Base-by-base conservation (phyloP, 2,113 vertebrate genomes). In the Antechinus stuartii region DNA sequence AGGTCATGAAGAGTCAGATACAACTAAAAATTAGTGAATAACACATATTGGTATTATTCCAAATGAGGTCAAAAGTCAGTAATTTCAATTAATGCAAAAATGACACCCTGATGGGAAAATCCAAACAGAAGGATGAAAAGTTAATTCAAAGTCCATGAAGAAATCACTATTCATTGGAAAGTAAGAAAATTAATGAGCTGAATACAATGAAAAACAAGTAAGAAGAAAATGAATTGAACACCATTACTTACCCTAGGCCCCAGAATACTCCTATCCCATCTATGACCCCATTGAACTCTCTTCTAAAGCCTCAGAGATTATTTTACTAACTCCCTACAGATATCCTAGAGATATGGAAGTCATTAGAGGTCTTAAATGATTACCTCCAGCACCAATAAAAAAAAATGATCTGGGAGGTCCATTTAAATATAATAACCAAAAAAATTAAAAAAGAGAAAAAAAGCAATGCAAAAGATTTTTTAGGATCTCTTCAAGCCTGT, bases 141-240 rank as follows among this genome's bases (percentile, higher is more conserved):
- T 50, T 94, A 90, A 93, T 94, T 53, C 90, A 57, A 91, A 47
- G 95, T 76, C 76, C 61, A 53, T 94, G 57, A 96, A 95, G 61
- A 5, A 68, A 68, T 57, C 57, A 95, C 49, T 12, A n/a, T 84
- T 94, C 55, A 94, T 54, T 68, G 54, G 91, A n/a, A 47, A 94
- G 91, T 91, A 92, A 57, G 95, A 93, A 52, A 91, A 96, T 94
- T 90, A 90, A 2, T 55, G 30, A 96, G 92, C 42, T 54, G 27
- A 91, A 4, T 89, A 89, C 16, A 91, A 57, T 90, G 16, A 27
- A 23, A 25, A 96, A 91, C 46, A 90, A 57, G 54, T 89, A 84
- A 95, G 91, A 25, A 94, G 90, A 95, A 95, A 95, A 56, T 94
- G 94, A 94, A 96, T 42, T 26, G 56, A 92, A 54, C 50, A 25